Percentiles rank a stretch among this genome's conserved stretches.
Evolutionary conservation across 2,113 vertebrate species (phyloP).

Genomic region (Gymnogyps californianus): DNA sequence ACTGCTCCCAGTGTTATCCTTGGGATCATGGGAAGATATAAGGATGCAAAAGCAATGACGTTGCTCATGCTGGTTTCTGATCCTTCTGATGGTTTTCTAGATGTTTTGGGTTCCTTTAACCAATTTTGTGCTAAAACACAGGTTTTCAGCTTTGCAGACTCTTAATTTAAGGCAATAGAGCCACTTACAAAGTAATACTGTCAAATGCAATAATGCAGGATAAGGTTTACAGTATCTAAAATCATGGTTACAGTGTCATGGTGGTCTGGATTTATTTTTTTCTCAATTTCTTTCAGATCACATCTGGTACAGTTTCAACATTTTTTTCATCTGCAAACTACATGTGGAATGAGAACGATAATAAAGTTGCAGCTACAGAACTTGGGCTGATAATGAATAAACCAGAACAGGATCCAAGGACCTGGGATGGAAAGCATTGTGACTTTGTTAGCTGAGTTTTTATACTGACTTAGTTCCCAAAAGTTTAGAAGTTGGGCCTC

Average conservation of each 20-base stretch:
- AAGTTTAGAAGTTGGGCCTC: constrained; percentile 31
- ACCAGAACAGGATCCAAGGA: constrained; percentile 38
- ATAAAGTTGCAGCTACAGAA: constrained; percentile 31
- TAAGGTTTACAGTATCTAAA: background rate
- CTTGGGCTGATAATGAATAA: constrained; percentile 51
- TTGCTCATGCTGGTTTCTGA: background rate
- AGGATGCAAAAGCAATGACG: background rate
- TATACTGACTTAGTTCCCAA: constrained; percentile 5
- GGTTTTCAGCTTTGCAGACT: background rate
- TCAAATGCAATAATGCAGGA: background rate
- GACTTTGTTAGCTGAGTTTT: constrained; percentile 29
- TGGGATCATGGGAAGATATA: background rate
- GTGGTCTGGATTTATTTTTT: constrained; percentile 17
- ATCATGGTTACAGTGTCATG: background rate
- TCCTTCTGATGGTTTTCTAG: background rate
- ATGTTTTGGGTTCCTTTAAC: background rate
- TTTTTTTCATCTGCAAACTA: constrained; percentile 27
- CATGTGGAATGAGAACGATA: constrained; percentile 29
- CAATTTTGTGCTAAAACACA: background rate
- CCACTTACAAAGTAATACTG: background rate
- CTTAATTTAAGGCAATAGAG: background rate
- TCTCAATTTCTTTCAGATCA: constrained; percentile 14
- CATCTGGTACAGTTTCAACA: constrained; percentile 51
- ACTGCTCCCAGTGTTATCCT: background rate
- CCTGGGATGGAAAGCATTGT: constrained; percentile 28